Evolutionary conservation across 2,888 invertebrate species (phyloP).

Genomic region (Bombyx huttoni): DNA sequence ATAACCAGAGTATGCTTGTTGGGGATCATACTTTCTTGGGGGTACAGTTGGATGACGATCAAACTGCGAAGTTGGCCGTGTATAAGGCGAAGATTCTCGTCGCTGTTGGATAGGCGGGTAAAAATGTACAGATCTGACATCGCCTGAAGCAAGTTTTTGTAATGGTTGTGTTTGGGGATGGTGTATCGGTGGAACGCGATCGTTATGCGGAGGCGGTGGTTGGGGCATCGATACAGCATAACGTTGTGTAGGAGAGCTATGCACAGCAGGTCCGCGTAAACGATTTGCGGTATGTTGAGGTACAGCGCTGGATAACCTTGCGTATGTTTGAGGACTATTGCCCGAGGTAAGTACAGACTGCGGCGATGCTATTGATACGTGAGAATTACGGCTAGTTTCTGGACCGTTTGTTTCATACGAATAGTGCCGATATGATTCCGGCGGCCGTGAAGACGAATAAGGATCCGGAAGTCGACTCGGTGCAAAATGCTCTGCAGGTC

Average conservation of each 20-base stretch:
- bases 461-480: constrained; percentile 52
- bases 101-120: constrained; percentile 42
- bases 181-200: constrained; percentile 63
- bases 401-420: constrained; percentile 41
- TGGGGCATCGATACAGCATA: constrained; percentile 38
- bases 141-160: constrained; percentile 34
- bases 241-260: constrained; percentile 45
- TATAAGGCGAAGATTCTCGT: constrained; percentile 46
- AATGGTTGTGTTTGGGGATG: constrained; percentile 41
- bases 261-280: constrained; percentile 40
- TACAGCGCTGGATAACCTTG: constrained; percentile 44
- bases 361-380: constrained; percentile 40
- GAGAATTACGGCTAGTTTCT: constrained; percentile 39
- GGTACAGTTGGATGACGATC: constrained; percentile 45
- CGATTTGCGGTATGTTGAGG: constrained; percentile 46
- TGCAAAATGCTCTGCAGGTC: constrained; percentile 47
- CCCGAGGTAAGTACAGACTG: constrained; percentile 47
- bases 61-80: constrained; percentile 38
- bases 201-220: constrained; percentile 56
- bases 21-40: constrained; percentile 55
- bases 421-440: constrained; percentile 46
- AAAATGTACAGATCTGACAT: constrained; percentile 35
- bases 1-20: constrained; percentile 59
- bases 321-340: constrained; percentile 54
- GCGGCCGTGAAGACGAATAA: constrained; percentile 48